These are phyloP conservation scores for Bufo bufo DNA, from an alignment of 2,113 vertebrate genomes.

Conservation along the genomic window DNA sequence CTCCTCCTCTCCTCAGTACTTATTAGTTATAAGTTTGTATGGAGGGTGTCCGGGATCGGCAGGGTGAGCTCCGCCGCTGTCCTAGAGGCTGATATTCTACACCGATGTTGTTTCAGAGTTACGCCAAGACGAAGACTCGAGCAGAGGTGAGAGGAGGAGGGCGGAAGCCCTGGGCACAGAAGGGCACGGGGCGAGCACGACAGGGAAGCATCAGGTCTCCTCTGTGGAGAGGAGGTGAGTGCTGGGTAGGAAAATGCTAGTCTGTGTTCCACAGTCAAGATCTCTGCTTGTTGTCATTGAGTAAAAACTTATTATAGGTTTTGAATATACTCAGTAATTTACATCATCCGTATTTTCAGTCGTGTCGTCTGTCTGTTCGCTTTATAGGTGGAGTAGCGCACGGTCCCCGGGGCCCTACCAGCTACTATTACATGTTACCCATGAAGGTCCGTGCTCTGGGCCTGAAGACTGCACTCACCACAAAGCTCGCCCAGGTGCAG, in stretches of 20 bases:
- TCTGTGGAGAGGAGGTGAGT: conserved; percentile 84
- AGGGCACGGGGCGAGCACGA: conserved; percentile 81
- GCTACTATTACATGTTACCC: conserved; percentile 92
- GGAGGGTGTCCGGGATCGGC: no score
- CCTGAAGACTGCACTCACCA: conserved; percentile 82
- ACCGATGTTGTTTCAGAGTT: conserved; percentile 71
- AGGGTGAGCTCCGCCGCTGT: neutral
- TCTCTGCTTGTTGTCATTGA: neutral
- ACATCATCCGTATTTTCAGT: neutral
- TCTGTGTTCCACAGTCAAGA: no score
- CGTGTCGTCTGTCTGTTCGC: neutral
- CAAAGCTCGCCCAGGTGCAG: conserved; percentile 86
- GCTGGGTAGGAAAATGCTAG: no score
- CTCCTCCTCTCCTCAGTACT: no score
- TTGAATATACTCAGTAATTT: neutral
- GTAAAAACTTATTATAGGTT: neutral
- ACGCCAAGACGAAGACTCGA: conserved; percentile 81
- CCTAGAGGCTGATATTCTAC: neutral
- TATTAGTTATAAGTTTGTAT: no score
- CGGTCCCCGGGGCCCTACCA: conserved; percentile 88
- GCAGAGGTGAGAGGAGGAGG: conserved; percentile 87
- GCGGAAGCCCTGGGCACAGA: conserved; percentile 86
- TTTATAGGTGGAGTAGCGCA: conserved; percentile 81
- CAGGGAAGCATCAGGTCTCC: conserved; percentile 89
- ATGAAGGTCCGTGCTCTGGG: conserved; percentile 85